phyloP scores from a whole-genome alignment of 2,888 invertebrate genomes.

The Zeuzera pyrina region DNA sequence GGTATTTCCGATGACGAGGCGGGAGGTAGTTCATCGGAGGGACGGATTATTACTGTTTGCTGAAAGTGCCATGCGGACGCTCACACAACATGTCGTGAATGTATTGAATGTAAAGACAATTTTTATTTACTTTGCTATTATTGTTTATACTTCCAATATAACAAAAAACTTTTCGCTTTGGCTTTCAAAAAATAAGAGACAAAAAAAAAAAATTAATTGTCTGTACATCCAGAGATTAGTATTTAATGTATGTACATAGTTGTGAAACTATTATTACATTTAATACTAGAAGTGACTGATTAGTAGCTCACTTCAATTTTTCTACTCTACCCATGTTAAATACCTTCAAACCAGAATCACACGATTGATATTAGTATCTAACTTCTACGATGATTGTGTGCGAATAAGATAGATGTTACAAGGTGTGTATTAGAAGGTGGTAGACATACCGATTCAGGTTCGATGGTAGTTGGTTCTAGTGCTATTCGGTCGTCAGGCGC shows the following conservation, averaged over 20 bases:
- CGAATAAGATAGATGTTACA: conserved; percentile 17
- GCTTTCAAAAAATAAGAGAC: too few relatives aligned
- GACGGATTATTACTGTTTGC: conserved; percentile 67
- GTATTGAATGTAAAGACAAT: too few relatives aligned
- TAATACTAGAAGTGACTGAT: conserved; percentile 37
- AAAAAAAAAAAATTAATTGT: too few relatives aligned
- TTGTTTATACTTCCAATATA: too few relatives aligned
- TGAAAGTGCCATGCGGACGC: conserved; percentile 71
- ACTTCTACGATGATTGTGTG: conserved; percentile 23
- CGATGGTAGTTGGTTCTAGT: conserved; percentile 43
- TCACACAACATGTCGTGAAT: conserved; percentile 62
- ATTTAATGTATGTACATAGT: conserved; percentile 24
- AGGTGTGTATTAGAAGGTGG: conserved; percentile 6
- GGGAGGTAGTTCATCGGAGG: conserved; percentile 55
- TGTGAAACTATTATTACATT: too few relatives aligned
- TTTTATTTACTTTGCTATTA: too few relatives aligned
- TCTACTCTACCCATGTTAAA: conserved; percentile 41
- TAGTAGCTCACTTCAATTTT: conserved; percentile 21
- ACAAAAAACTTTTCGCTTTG: too few relatives aligned
- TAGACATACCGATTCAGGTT: conserved; percentile 50
- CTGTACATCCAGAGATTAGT: conserved; percentile 49
- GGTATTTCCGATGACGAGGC: conserved; percentile 38
- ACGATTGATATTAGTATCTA: conserved; percentile 14
- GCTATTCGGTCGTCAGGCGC: conserved; percentile 33
- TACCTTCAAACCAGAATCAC: too few relatives aligned